Base-by-base conservation (phyloP, 2,797 vertebrate species). In the Sciurus vulgaris region DNA sequence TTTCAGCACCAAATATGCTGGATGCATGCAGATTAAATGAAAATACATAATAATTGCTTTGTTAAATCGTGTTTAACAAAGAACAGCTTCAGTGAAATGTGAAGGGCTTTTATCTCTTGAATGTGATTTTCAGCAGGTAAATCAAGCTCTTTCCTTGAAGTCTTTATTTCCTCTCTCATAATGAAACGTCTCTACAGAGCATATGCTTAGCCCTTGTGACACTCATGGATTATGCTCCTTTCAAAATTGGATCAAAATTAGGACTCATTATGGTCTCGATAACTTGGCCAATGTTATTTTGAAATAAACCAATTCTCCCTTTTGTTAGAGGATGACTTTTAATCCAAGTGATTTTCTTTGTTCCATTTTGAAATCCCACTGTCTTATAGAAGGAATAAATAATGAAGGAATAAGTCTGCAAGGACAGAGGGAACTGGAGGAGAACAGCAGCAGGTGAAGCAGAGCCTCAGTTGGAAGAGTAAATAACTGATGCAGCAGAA, bases 291-390 rank as follows among this genome's bases (percentile, higher is more conserved):
- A 61, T 33, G 20, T 82, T 93, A 88, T 30, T 76, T 61, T 72
- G 47, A 18, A 59, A 84, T 67, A 54, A 26, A 9, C 5, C 33
- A n/a, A 10, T 65, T 78, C 18, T 14, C 65, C 17, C 20, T 76
- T 91, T 65, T 86, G 24, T 84, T 74, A 82, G 86, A 78, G 35
- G 18, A 54, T 54, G 54, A 30, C 22, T 65, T 96, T 96, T 76
- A 59, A 78, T 65, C 12, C 70, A 88, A 56, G 10, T 63, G 7
- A 63, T 89, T 91, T 33, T 63, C 24, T 91, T 47, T 67, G 10
- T 86, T 61, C 49, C 38, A n/a, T 54, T 49, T 59, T 54, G 33
- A 83, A 69, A 51, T 92, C 12, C 4, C 41, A 83, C 30, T 89
- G 61, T 24, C 33, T 83, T 92, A 11, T 54, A 67, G 67, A 86